These are phyloP conservation scores for Eriocheir sinensis DNA, from an alignment of 1,140 invertebrate species.

Conservation along the genomic window DNA sequence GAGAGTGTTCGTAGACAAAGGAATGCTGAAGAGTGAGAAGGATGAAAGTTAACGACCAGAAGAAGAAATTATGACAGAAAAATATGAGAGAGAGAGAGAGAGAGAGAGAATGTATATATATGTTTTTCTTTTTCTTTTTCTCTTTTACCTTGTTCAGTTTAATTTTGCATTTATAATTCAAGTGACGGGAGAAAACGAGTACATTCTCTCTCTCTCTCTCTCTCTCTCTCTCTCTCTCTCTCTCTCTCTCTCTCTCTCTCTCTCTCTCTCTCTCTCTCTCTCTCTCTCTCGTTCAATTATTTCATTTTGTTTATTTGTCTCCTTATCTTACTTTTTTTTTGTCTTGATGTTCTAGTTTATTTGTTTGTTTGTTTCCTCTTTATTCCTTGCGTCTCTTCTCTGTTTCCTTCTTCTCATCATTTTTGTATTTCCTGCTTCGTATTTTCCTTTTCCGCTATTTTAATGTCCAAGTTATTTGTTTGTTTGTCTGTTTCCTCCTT, in stretches of 20 bases:
- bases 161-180: background rate
- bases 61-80: no score
- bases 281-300: background rate
- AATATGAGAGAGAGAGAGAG: background rate
- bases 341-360: background rate
- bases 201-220: background rate
- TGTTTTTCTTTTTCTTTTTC: background rate
- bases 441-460: no score
- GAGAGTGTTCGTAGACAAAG: background rate
- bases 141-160: background rate
- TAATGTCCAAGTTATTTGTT: background rate
- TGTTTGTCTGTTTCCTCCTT: background rate
- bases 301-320: background rate
- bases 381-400: background rate
- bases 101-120: background rate
- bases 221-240: constrained; percentile 37
- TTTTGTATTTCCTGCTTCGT: no score
- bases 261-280: constrained; percentile 37
- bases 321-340: no score
- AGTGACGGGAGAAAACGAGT: no score
- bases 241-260: constrained; percentile 37
- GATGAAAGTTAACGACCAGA: no score
- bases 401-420: background rate
- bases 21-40: no score
- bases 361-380: background rate